A percentile compares a stretch with the other conserved stretches of the same genome.
Conservation (phyloP, 2,888 invertebrate species). For the Itoplectis maculator region DNA sequence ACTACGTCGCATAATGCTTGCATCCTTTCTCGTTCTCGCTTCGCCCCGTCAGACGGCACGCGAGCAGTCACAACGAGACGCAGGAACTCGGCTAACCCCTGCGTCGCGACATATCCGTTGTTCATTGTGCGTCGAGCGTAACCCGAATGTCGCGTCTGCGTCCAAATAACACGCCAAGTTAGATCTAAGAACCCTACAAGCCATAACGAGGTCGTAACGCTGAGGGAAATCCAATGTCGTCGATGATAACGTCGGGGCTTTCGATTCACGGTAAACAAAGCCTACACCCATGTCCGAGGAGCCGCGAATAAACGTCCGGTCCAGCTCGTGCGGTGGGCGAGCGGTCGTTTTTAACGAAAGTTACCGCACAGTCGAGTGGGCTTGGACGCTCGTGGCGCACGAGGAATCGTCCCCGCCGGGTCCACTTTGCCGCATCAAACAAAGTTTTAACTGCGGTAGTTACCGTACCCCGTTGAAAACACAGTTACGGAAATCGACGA, state of each 20-base stretch:
- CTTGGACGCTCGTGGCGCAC: too few relatives aligned
- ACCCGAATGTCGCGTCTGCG: not conserved
- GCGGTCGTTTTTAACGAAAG: constrained; percentile 62
- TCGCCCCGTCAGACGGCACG: constrained; percentile 39
- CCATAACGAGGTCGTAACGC: not conserved
- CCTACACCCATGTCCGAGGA: constrained; percentile 36
- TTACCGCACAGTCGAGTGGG: constrained; percentile 36
- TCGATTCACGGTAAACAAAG: constrained; percentile 52
- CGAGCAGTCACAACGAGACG: constrained; percentile 39
- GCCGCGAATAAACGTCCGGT: constrained; percentile 62
- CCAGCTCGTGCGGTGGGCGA: constrained; percentile 31
- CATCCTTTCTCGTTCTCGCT: constrained; percentile 25
- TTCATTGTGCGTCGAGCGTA: constrained; percentile 13
- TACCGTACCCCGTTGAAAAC: constrained; percentile 62
- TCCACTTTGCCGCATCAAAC: constrained; percentile 63
- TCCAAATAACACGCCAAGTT: constrained; percentile 10
- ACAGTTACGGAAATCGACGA: constrained; percentile 65
- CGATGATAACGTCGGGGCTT: constrained; percentile 27
- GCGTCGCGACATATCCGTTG: constrained; percentile 37
- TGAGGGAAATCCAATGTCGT: not conserved
- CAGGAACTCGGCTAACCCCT: constrained; percentile 18
- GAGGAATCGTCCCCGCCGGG: constrained; percentile 31
- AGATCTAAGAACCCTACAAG: not conserved
- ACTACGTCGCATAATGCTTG: constrained; percentile 43
- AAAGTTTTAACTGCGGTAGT: constrained; percentile 69